Evolutionary conservation across 2,888 invertebrate species (phyloP), one percentile per base, ranked within the genome.

Genomic region (Drosophila testacea): DNA sequence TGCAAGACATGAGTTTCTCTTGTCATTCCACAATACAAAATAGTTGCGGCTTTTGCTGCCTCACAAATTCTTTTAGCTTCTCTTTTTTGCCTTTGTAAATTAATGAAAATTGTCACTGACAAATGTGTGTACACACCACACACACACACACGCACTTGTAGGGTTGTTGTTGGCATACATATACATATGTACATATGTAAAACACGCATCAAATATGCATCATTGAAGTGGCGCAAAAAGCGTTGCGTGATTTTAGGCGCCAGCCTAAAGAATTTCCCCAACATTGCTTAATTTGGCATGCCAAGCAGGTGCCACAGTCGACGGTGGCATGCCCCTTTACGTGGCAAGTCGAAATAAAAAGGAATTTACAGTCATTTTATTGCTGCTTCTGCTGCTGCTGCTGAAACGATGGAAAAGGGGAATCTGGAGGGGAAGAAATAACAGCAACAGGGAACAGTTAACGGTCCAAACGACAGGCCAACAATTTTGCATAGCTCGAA

Each of bases 31-130:
- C 47, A 50, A 13, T 13, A 47, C 36, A 22, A 64, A 69, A 77
- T 77, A 79, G 79, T 79, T 77, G 70, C 60, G 68, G 68, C 32
- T 32, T 32, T 32, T 32, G 32, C 32, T 32, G 32, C 44, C 50
- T 56, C 32, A 28, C n/a, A 56, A 79, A 83, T 89, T 73, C 79
- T 73, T 89, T 80, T 72, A 63, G 67, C 68, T 80, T 89, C 72
- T 87, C 75, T 48, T 30, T 47, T 73, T 64, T 50, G 27, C 36
- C 4, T 38, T 27, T 51, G 10, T 4, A 85, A 89, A 89, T 88
- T 81, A 88, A 86, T 89, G 83, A 89, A 89, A 85, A 89, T 87
- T 89, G 89, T 83, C 83, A 81, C 67, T 83, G 88, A 84, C 80
- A 87, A 86, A 84, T 78, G 41, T 63, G 68, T 56, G 54, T 22